phyloP scores from a whole-genome alignment of 2,113 vertebrate genomes.

The Todiramphus chloris region DNA sequence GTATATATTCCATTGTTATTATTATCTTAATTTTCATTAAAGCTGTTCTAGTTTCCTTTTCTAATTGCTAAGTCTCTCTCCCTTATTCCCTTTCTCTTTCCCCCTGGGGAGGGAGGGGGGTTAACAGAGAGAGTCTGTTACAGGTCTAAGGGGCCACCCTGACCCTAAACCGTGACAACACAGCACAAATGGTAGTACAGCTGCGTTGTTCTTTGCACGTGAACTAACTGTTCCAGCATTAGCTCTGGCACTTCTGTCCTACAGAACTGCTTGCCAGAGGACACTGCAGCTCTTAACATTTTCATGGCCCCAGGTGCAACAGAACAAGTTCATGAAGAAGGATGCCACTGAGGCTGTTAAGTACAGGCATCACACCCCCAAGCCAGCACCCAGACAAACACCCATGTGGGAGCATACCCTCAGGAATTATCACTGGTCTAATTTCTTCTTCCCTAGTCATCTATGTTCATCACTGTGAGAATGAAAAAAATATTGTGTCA shows the following conservation, averaged over 20 bases:
- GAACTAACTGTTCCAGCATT: not conserved
- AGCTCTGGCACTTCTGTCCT: not conserved
- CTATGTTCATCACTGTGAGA: not conserved
- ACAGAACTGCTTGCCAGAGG: not conserved
- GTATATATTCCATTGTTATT: no score
- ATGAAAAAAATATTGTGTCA: not conserved
- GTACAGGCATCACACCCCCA: accelerated
- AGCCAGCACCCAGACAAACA: not conserved
- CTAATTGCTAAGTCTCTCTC: no score
- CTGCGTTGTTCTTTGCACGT: accelerated
- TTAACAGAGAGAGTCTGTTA: no score
- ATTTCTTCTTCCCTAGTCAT: not conserved
- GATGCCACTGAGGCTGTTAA: not conserved
- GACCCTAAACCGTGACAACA: no score
- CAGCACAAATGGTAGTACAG: accelerated
- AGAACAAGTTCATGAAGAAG: not conserved
- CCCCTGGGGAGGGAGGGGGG: no score
- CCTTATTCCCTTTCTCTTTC: no score
- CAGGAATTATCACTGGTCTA: not conserved
- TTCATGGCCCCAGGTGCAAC: not conserved
- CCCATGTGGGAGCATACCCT: accelerated
- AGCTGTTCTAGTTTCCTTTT: no score
- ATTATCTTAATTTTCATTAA: no score
- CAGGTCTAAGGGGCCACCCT: no score
- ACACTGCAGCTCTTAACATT: not conserved